Conservation (phyloP, 1,140 invertebrate species). For the Bombus polaris region DNA sequence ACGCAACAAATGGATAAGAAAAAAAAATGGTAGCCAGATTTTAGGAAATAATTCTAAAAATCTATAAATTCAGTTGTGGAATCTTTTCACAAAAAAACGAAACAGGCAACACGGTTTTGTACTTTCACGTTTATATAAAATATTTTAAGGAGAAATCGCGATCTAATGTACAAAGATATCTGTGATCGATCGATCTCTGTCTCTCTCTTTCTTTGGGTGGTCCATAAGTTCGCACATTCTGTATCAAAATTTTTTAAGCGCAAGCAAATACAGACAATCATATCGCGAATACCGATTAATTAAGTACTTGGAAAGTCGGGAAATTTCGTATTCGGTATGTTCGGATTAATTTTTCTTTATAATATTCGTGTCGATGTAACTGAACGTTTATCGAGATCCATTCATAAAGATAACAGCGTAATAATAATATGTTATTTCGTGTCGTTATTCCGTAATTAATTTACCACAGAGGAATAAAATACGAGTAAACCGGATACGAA, state of each 20-base stretch:
- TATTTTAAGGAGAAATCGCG: background rate
- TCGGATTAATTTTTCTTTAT: background rate
- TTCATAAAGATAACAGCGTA: background rate
- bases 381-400: too few species aligned
- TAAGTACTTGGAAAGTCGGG: too few species aligned
- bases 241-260: background rate
- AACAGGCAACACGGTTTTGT: background rate
- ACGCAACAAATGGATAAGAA: background rate
- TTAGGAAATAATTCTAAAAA: too few species aligned
- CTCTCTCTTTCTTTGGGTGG: slow-evolving; percentile 6
- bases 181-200: background rate
- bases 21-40: too few species aligned
- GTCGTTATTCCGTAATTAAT: background rate
- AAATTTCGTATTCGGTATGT: too few species aligned
- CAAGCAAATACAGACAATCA: background rate
- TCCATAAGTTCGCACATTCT: background rate
- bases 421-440: background rate
- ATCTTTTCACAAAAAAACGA: background rate
- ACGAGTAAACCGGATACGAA: background rate
- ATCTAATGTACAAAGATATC: background rate
- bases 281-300: too few species aligned
- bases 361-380: background rate
- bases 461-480: background rate
- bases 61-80: background rate
- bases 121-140: background rate